phyloP scores from a whole-genome alignment of 1,140 invertebrate genomes.

The Drosophila aff. region DNA sequence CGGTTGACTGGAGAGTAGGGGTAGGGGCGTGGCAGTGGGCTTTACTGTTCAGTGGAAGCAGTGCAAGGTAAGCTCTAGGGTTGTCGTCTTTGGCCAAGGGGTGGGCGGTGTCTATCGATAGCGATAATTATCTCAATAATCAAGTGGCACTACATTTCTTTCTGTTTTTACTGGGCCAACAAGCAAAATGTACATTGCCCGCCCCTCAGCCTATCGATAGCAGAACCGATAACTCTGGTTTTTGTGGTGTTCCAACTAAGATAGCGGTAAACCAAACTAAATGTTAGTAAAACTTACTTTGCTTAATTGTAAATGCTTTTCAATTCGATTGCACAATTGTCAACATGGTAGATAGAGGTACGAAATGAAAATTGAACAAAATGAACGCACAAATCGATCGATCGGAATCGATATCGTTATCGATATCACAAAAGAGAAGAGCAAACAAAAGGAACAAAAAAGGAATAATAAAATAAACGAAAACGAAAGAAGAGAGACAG shows the following conservation, averaged over 20 bases:
- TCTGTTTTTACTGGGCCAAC: background rate
- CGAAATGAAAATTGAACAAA: slow-evolving; percentile 51
- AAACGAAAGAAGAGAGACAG: slow-evolving; percentile 23
- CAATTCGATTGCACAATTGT: slow-evolving; percentile 49
- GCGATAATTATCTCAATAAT: background rate
- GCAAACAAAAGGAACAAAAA: slow-evolving; percentile 58
- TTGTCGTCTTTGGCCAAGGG: background rate
- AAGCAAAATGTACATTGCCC: background rate
- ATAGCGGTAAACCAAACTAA: slow-evolving; percentile 65
- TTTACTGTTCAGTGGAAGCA: slow-evolving; percentile 19
- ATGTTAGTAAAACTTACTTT: slow-evolving; percentile 70
- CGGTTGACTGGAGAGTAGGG: slow-evolving; percentile 7
- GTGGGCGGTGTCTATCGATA: slow-evolving; percentile 26
- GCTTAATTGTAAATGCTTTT: slow-evolving; percentile 83
- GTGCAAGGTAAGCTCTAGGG: slow-evolving; percentile 39
- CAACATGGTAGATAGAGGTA: slow-evolving; percentile 41
- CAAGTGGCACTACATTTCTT: background rate
- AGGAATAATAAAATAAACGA: background rate
- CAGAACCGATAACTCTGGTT: slow-evolving; percentile 35
- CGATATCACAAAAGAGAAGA: slow-evolving; percentile 37
- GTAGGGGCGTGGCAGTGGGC: slow-evolving; percentile 18
- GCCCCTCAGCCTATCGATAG: slow-evolving; percentile 30
- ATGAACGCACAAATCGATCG: slow-evolving; percentile 58
- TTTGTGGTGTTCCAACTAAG: slow-evolving; percentile 48
- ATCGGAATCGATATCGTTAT: slow-evolving; percentile 23